These are phyloP conservation scores for Drosophila demipolita DNA, from an alignment of 2,888 invertebrate genomes.

Conservation along the genomic window DNA sequence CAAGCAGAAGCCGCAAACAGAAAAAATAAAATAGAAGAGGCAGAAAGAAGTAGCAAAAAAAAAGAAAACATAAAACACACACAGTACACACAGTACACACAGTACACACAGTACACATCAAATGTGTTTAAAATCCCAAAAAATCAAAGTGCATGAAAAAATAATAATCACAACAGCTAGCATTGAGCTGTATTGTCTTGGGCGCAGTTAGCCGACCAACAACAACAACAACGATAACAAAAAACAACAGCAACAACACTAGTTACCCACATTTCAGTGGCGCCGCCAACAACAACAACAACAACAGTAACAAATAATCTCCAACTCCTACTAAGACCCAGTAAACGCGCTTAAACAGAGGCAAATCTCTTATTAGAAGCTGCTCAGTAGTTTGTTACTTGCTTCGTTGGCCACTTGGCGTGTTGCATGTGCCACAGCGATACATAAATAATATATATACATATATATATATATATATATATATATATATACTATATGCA, in stretches of 20 bases:
- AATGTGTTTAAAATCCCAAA: constrained; percentile 81
- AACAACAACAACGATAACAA: constrained; percentile 36
- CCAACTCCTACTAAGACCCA: constrained; percentile 34
- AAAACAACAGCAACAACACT: constrained; percentile 39
- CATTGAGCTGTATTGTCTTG: constrained; percentile 28
- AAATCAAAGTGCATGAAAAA: constrained; percentile 84
- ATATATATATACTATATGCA: constrained; percentile 15
- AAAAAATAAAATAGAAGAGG: constrained; percentile 38
- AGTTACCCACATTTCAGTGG: constrained; percentile 73
- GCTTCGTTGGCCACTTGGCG: constrained; percentile 59
- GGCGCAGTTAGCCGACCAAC: constrained; percentile 51
- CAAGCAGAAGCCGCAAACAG: constrained; percentile 49
- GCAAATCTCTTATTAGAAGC: constrained; percentile 59
- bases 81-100: not conserved
- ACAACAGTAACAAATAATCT: constrained; percentile 48
- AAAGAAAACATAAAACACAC: constrained; percentile 61
- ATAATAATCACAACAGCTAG: constrained; percentile 79
- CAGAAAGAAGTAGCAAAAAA: constrained; percentile 28
- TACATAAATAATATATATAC: constrained; percentile 25
- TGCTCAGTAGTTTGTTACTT: constrained; percentile 43
- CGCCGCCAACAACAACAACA: constrained; percentile 56
- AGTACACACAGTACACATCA: constrained; percentile 27
- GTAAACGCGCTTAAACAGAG: constrained; percentile 68
- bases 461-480: not conserved
- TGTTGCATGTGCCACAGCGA: constrained; percentile 58